phyloP scores from a whole-genome alignment of 2,888 invertebrate species.

The Calameuta idolon region DNA sequence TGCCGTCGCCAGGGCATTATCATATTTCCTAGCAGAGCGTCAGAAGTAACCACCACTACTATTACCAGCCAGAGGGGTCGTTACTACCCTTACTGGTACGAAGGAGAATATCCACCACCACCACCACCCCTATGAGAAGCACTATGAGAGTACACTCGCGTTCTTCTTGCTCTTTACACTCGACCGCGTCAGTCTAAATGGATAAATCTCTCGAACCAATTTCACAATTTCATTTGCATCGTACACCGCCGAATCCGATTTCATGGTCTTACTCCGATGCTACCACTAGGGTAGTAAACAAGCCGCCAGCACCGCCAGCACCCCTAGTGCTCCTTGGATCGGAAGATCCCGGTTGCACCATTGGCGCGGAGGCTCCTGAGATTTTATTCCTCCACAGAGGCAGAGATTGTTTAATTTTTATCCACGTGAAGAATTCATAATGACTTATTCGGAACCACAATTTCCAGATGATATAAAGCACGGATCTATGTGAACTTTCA shows the following conservation, averaged over 20 bases:
- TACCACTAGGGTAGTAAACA: background rate
- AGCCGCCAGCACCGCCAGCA: background rate
- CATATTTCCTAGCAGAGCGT: slow-evolving; percentile 51
- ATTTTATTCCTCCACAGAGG: background rate
- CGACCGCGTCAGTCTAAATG: slow-evolving; percentile 44
- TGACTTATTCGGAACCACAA: background rate
- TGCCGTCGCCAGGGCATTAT: slow-evolving; percentile 56
- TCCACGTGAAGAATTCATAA: background rate
- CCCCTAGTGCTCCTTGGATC: background rate
- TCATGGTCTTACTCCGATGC: slow-evolving; percentile 24
- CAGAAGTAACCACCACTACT: slow-evolving; percentile 31
- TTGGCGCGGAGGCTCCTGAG: background rate
- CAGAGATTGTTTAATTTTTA: background rate
- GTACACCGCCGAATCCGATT: slow-evolving; percentile 47
- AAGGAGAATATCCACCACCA: slow-evolving; percentile 10
- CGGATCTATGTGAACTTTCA: background rate
- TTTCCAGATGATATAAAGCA: background rate
- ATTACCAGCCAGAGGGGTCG: slow-evolving; percentile 23
- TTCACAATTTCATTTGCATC: slow-evolving; percentile 60
- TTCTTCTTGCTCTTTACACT: slow-evolving; percentile 36
- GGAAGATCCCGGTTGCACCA: background rate
- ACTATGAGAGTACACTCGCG: background rate
- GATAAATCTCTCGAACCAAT: slow-evolving; percentile 59
- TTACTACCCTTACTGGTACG: slow-evolving; percentile 18
- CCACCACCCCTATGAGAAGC: background rate